Evolutionary conservation across 37 sponge, comb jelly and placozoan genomes (phyloP), one percentile per base, ranked within the genome.

Genomic region (Corticium candelabrum): DNA sequence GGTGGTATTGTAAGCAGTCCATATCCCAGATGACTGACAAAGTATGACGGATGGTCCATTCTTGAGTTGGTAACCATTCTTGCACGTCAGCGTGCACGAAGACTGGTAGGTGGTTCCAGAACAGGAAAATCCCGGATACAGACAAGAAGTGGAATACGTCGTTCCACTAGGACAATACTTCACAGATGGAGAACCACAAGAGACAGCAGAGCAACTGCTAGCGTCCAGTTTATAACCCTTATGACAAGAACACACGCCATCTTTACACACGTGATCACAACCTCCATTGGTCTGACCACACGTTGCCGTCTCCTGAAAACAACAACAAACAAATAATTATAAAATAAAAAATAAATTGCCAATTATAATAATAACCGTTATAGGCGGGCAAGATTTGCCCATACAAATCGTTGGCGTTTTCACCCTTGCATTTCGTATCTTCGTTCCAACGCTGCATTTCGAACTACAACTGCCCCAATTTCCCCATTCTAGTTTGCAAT

Each of bases 101-200:
- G 7, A 5, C 3, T 34, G 31, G 37, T 74, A 33, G 40, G 2
- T 29, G 31, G 7, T 70, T 7, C 73, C 31, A 32, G 5, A 30
- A 32, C 73, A 70, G 35, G 36, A 34, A 15, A 15, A 15, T 70
- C 31, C 4, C 29, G 73, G 35, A 4, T 35, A 29, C 35, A 29
- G 4, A 32, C 73, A 70, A 5, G 31, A 15, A 7, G 7, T 70
- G 62, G 15, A 11, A 21, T 50, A 27, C 15, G 62, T 50, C 21
- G 62, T 50, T 29, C 73, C 73, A 34, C 36, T 70, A 5, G 73
- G 73, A 32, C 73, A 70, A 70, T 70, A 70, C 31, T 7, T 70
- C 29, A 70, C 31, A 7, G 73, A 29, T 4, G 73, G 73, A 29
- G 36, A 4, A 15, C 73, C 5, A 15, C 73, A 70, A 15, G 33